Conservation (phyloP, 2,113 vertebrate genomes). For the Xiphophorus maculatus region DNA sequence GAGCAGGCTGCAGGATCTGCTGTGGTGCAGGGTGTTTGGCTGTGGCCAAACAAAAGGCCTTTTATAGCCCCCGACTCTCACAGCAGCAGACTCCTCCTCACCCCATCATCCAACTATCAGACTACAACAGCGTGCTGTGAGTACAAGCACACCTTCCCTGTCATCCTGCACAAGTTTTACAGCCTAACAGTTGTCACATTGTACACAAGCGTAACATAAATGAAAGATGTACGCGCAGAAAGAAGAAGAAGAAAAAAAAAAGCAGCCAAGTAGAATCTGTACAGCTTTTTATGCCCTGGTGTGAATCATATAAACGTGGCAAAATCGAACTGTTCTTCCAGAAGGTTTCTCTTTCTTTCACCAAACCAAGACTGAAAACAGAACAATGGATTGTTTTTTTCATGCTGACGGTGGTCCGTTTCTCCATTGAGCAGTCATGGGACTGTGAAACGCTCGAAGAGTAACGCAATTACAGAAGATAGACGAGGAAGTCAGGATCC, state of each 20-base stretch:
- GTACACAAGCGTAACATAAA: background rate
- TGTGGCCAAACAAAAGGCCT: constrained; percentile 20
- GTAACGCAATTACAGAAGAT: constrained; percentile 64
- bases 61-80: constrained; percentile 56
- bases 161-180: background rate
- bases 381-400: constrained; percentile 30
- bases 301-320: background rate
- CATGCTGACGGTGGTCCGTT: constrained; percentile 13
- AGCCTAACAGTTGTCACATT: background rate
- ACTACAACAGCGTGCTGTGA: constrained; percentile 16
- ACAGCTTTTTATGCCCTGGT: background rate
- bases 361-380: background rate
- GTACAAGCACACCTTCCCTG: background rate
- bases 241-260: background rate
- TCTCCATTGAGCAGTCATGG: constrained; percentile 57
- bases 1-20: constrained; percentile 23
- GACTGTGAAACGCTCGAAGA: constrained; percentile 39
- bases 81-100: constrained; percentile 53
- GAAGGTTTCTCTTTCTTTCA: background rate
- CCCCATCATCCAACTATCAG: constrained; percentile 10
- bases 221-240: background rate
- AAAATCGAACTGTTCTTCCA: background rate
- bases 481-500: constrained; percentile 36
- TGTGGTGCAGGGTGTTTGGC: background rate
- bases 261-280: background rate